Evolutionary conservation across 92 coral and sea anemone species (phyloP), one percentile per base, ranked within the genome.

Genomic region (Chrysogorgia sp.): DNA sequence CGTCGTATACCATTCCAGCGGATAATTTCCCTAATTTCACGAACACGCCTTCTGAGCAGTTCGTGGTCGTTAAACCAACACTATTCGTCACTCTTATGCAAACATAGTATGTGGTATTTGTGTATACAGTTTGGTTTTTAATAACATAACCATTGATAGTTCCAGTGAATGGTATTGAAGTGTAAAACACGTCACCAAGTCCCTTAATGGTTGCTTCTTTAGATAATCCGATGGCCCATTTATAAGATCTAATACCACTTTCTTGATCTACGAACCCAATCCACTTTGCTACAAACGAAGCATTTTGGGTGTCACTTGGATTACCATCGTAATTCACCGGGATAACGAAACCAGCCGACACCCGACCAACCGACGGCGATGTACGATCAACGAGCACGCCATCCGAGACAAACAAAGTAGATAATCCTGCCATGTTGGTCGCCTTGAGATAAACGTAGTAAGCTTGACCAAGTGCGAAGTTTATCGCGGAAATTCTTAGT

Each of bases 21-120:
- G 86, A 77, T 60, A 94, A 86, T 64, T 87, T 85, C 19, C 97
- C 97, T 15, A 94, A 67, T 32, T 83, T 52, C 1, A 91, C 86
- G 19, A 65, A 29, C 71, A 94, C 77, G 9, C 90, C 93, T 22
- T 76, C 66, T 0, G 98, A 87, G 64, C 98, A 94, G 33, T 81
- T 88, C 0, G 98, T 94, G 56, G 90, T 84, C 10, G 88, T 64
- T 47, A 94, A 81, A 1, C 98, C 98, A 19, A 89, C 98, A 20
- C 98, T 96, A 58, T 94, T 94, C 7, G 90, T 86, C 31, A 64
- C 97, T 32, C 98, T 88, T 40, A 94, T 77, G 50, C 98, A 94
- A 19, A 91, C 91, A 63, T 75, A 91, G 28, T 94, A 94, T 6
- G 91, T 89, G 1, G 81, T 68, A 69, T 94, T 83, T 26, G 90